Evolutionary conservation across 2,888 invertebrate species (phyloP), one percentile per base, ranked within the genome.

Genomic region (Syrphus vitripennis): DNA sequence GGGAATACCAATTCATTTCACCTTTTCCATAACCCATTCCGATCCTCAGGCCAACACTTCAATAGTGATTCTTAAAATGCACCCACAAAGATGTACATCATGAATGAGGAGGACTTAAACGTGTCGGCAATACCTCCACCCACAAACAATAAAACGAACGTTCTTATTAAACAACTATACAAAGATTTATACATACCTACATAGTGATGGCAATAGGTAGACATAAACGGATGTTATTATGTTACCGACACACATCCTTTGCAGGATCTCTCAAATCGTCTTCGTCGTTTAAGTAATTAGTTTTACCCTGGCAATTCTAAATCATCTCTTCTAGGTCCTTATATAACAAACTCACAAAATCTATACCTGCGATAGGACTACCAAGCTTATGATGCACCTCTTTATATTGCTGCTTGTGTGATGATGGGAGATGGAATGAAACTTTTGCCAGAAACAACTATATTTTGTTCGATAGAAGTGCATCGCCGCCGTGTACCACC

Each of bases 201-300:
- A 21, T 34, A 12, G 19, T 67, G 65, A 31, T 21, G 24, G 31
- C 14, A n/a, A 19, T 29, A 57, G n/a, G n/a, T 16, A 31, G 7
- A 65, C 14, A 72, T 79, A 40, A 29, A 53, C n/a, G 61, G 34
- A 59, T 45, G 65, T 65, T 45, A 45, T 65, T 31, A 31, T 45
- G 45, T 65, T 40, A 37, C 59, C 45, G 34, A 69, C 61, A 75
- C 21, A 75, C 42, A 80, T 67, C 67, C 48, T 67, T 61, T 61
- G 50, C 53, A 59, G 70, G 55, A 57, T 45, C 45, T 45, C 55
- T 67, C 26, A 80, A 84, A 78, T 78, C 69, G 65, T 84, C 80
- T 67, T 80, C 70, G 29, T 71, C 61, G 84, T 71, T 84, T 81
- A 67, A 76, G 80, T 84, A 84, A 84, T 84, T 84, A 84, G 81